Evolutionary conservation across 1,140 invertebrate genomes (phyloP), one percentile per base, ranked within the genome.

Genomic region (Paralvinella palmiformis): DNA sequence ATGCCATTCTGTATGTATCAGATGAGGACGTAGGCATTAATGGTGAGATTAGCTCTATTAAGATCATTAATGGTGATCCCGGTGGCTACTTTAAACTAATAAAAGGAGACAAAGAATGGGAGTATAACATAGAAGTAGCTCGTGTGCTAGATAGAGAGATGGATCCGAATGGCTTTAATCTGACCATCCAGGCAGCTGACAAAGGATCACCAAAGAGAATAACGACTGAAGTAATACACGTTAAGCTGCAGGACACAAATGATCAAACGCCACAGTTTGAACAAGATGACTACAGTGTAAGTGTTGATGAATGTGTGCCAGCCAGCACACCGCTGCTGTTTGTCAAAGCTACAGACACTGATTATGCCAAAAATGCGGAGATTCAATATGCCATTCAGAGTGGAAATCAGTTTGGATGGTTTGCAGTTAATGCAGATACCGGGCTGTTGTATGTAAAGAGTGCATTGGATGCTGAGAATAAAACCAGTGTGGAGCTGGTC

Each of bases 231-330:
- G 71, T 71, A 13, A 69, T 83, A 53, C 72, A 70, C 41, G 73
- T 82, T 83, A 87, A 69, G 24, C 81, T 95, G n/a, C 83, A 87
- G 2, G 91, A 93, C 73, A 76, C 88, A 17, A 90, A 92, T 72
- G 91, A 94, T 74, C 90, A 92, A 73, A 86, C 88, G 0, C 92
- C 92, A 1, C 86, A 93, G 32, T 97, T 97, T 79, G 89, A 89
- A 68, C 85, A 89, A 64, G 88, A 92, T 78, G 85, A 92, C 48
- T 96, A 96, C 75, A 88, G 92, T 74, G 89, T 91, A 17, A 87
- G 88, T 67, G 86, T 97, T 7, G 86, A 88, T 0, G 95, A 98
- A 85, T 90, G 88, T 1, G 88, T 91, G 0, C 93, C 94, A 0
- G 82, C 91, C 1, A 90, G 92, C 72, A 93, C 91, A 20, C 91